phyloP scores from a whole-genome alignment of 2,888 invertebrate genomes.

The Stenodera caucasica region DNA sequence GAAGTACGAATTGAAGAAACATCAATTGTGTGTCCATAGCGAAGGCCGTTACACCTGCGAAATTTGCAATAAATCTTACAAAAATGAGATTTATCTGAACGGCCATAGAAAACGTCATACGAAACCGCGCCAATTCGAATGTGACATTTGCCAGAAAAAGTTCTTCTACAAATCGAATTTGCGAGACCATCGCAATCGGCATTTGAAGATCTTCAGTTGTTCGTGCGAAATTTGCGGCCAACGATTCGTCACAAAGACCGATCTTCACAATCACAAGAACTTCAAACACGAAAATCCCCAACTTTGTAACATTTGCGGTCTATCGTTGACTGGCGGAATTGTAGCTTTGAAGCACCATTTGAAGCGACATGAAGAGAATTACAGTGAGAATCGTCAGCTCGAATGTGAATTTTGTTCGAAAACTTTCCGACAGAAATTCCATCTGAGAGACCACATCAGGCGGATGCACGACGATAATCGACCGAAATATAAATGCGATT shows the following conservation, averaged over 20 bases:
- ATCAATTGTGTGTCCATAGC: no score
- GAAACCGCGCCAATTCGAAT: slow-evolving; percentile 2
- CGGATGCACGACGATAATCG: slow-evolving; percentile 11
- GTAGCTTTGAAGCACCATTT: slow-evolving; percentile 41
- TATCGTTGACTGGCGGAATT: slow-evolving; percentile 42
- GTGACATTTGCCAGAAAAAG: slow-evolving; percentile 6
- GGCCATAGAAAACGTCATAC: not conserved
- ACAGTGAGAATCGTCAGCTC: not conserved
- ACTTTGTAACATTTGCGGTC: slow-evolving; percentile 41
- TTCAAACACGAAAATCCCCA: not conserved
- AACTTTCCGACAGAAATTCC: not conserved
- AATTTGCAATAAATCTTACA: not conserved
- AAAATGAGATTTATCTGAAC: slow-evolving; percentile 13
- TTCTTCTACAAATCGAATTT: no score
- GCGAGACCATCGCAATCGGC: no score
- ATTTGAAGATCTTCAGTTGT: slow-evolving; percentile 52
- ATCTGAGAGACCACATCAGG: slow-evolving; percentile 13
- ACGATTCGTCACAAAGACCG: slow-evolving; percentile 40
- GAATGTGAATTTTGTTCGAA: slow-evolving; percentile 9
- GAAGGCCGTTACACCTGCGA: not conserved
- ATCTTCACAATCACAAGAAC: slow-evolving; percentile 26
- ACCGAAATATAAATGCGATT: slow-evolving; percentile 33
- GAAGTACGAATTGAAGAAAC: no score
- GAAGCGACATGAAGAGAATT: not conserved
- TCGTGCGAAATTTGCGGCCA: slow-evolving; percentile 52